Base-by-base conservation (phyloP, 2,113 vertebrate species). In the Syrrhaptes paradoxus region DNA sequence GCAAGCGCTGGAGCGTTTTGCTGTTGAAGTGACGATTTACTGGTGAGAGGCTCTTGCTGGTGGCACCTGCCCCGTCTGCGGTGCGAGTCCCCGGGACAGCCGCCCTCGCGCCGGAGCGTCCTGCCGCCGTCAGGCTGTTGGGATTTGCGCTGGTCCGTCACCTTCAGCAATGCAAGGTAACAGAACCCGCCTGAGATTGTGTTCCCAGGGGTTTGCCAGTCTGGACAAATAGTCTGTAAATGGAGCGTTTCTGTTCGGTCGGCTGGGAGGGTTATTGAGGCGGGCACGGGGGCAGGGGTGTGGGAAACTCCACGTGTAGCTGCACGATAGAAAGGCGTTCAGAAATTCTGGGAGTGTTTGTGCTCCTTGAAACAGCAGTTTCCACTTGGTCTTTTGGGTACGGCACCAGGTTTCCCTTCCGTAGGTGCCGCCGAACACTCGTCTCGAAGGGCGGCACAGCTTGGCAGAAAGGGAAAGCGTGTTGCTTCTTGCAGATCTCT, bases 131-230 rank as follows among this genome's bases (percentile, higher is more conserved):
- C 18, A 5, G 46, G 4, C 31, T 1, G 6, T 8, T 13, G 52
- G 13, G 25, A 10, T 43, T 58, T 24, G 2, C 5, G 1, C 73
- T 19, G 87, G 29, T 36, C 81, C 45, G 2, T 31, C 8, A 0
- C 58, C 0, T n/a, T 24, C 43, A 5, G 46, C 87, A 4, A 95
- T 94, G 94, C 95, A 95, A 95, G 93, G 95, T 96, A 96, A 96
- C 6, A 74, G 25, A 57, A 28, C 4, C 5, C 57, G 7, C 11
- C 17, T 24, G 21, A 48, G 38, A 26, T 29, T 31, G 31, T 38
- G 7, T 45, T 15, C 52, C 32, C 25, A 3, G 5, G 10, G 31
- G 2, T 20, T 65, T 51, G 31, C 61, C 45, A 24, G 1, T 49
- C 38, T 31, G 46, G 75, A 52, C 25, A 68, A 66, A 43, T 0